Evolutionary conservation across 2,888 invertebrate genomes (phyloP).

Genomic region (Trilocha varians): DNA sequence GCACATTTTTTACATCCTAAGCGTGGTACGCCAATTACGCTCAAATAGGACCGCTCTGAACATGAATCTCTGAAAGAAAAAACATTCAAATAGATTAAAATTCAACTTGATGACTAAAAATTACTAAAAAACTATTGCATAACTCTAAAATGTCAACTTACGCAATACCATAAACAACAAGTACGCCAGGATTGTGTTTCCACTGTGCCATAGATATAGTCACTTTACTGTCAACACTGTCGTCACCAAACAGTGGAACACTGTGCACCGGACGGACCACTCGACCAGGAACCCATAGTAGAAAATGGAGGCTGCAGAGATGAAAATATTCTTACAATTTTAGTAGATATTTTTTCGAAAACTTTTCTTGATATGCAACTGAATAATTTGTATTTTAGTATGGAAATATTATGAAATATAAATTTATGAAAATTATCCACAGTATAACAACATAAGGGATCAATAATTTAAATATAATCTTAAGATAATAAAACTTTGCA

Average conservation of each 20-base stretch:
- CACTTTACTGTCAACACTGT: conserved; percentile 74
- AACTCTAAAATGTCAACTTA: conserved; percentile 38
- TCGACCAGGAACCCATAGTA: conserved; percentile 61
- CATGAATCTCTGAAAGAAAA: conserved; percentile 51
- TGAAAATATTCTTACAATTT: background rate
- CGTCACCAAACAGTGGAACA: conserved; percentile 75
- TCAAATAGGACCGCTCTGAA: conserved; percentile 66
- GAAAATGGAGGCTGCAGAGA: conserved; percentile 52
- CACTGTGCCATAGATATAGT: conserved; percentile 77
- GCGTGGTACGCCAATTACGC: conserved; percentile 73
- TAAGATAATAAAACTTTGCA: too few species aligned
- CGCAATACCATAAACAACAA: conserved; percentile 75
- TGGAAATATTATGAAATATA: too few species aligned
- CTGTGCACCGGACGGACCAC: conserved; percentile 60
- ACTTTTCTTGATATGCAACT: too few species aligned
- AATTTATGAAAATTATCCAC: too few species aligned
- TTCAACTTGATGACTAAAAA: too few species aligned
- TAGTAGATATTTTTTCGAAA: too few species aligned
- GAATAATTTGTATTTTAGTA: too few species aligned
- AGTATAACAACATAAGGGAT: too few species aligned
- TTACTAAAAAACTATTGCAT: too few species aligned
- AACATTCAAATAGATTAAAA: background rate
- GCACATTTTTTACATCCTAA: conserved; percentile 77
- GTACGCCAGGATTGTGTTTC: conserved; percentile 72
- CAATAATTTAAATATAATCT: too few species aligned